Evolutionary conservation across 2,888 invertebrate species (phyloP).

Genomic region (Sphaeridia pumilis): DNA sequence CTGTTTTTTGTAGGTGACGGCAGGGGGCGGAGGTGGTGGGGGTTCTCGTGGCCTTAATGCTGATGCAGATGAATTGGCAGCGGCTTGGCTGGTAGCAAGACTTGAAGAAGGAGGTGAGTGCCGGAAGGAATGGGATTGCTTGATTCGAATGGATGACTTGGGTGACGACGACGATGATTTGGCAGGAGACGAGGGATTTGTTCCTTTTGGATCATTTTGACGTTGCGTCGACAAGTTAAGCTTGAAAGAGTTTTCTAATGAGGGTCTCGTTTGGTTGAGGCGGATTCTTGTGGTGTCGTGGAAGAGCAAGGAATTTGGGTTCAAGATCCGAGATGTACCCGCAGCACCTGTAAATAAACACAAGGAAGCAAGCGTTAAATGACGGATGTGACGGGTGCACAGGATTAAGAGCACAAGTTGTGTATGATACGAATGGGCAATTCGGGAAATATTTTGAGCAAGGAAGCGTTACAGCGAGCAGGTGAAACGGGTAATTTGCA

Average conservation of each 20-base stretch:
- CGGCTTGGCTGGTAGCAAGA: constrained; percentile 44
- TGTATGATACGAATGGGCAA: no score
- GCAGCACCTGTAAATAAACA: constrained; percentile 10
- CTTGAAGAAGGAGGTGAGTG: no score
- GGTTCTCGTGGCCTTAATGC: constrained; percentile 34
- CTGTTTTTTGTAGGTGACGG: constrained; percentile 1
- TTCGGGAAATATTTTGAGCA: no score
- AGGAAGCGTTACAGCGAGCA: no score
- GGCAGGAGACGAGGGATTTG: constrained; percentile 38
- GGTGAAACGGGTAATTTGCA: no score
- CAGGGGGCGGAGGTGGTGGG: constrained; percentile 33
- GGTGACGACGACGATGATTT: background rate
- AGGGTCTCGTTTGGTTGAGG: constrained; percentile 40
- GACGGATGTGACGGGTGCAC: no score
- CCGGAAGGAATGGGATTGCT: constrained; percentile 35
- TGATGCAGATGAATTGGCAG: constrained; percentile 37
- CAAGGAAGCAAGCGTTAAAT: no score
- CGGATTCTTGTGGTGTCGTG: constrained; percentile 75
- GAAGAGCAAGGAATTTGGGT: constrained; percentile 46
- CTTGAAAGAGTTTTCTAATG: constrained; percentile 32
- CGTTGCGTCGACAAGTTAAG: constrained; percentile 18
- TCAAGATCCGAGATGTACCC: constrained; percentile 20
- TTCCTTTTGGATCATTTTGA: background rate
- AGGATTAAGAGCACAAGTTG: no score
- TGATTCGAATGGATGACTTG: constrained; percentile 9